These are phyloP conservation scores for Litoditis marina DNA, from an alignment of 2,888 invertebrate genomes.

Conservation along the genomic window DNA sequence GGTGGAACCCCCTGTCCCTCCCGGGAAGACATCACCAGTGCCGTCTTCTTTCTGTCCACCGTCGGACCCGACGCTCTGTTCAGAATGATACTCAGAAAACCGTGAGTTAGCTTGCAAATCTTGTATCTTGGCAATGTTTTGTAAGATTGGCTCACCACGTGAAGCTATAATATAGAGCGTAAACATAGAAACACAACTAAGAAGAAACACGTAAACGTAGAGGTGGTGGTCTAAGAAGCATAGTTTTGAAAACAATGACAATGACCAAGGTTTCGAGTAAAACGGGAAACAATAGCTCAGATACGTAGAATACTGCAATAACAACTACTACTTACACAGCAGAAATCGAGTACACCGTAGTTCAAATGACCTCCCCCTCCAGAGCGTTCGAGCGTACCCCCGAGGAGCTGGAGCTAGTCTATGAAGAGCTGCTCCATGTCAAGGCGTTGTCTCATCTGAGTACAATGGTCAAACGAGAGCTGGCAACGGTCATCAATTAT, in stretches of 20 bases:
- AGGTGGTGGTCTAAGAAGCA: too few relatives aligned
- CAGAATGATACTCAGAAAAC: conserved; percentile 77
- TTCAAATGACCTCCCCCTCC: too few relatives aligned
- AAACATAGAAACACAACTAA: not conserved
- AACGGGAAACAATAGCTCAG: too few relatives aligned
- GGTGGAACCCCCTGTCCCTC: too few relatives aligned
- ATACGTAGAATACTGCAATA: too few relatives aligned
- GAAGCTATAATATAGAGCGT: too few relatives aligned
- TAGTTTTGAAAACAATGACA: too few relatives aligned
- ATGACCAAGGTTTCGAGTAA: too few relatives aligned
- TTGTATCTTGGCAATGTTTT: not conserved
- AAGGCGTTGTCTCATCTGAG: conserved; percentile 78
- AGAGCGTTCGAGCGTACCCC: conserved; percentile 75
- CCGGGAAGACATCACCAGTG: conserved; percentile 42
- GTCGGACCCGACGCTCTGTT: conserved; percentile 77
- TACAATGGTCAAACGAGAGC: conserved; percentile 68
- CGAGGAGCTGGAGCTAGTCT: conserved; percentile 78
- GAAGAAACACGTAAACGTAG: not conserved
- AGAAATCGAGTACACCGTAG: too few relatives aligned
- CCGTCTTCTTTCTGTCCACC: conserved; percentile 70
- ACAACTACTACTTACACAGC: too few relatives aligned
- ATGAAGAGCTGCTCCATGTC: conserved; percentile 78
- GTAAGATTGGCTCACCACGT: not conserved
- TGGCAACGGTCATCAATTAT: conserved; percentile 77
- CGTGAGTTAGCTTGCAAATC: too few relatives aligned